Evolutionary conservation across 1,140 invertebrate species (phyloP), one percentile per base, ranked within the genome.

Genomic region (Bradysia coprophila): DNA sequence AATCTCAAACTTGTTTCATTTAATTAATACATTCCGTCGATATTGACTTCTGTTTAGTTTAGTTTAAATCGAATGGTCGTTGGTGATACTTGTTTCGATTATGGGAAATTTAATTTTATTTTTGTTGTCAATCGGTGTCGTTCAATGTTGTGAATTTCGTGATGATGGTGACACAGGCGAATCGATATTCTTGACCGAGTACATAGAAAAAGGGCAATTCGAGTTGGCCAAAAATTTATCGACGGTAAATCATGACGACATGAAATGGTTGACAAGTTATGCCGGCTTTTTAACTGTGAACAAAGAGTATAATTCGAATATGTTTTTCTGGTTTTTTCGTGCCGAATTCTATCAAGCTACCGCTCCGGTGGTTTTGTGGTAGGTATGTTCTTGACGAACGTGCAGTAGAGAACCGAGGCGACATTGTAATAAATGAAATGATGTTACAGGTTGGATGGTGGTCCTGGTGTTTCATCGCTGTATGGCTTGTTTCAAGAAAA

Each of bases 241-340:
- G 1, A 49, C 59, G 3, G 64, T 66, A 2, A 51, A 18, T 38
- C 36, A 38, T 38, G 16, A 16, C 5, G 36, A 38, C 3, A 38
- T 38, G 18, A 3, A 6, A 19, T 56, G 0, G 59, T 18, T 38
- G 4, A 20, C 3, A 38, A 38, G 18, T 51, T 68, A 79, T 53
- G 67, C 76, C 28, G 81, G 79, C 13, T 82, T 72, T 50, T 66
- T 84, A 10, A 83, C 79, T 1, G 73, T 83, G 2, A 70, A 84
- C 51, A 66, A 73, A 55, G 52, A 57, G 2, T 72, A 62, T 46
- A 64, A 73, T 49, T 78, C 76, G 4, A 81, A 84, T 57, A 68
- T 88, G 46, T 85, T 81, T 55, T 83, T 85, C 57, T 84, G 80
- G 81, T 84, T 76, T 55, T 83, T 84, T 50, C 76, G 78, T 16